Percentiles rank a stretch among this genome's conserved stretches.
phyloP scores from a whole-genome alignment of 2,797 vertebrate genomes.

The Anguilla megastoma region DNA sequence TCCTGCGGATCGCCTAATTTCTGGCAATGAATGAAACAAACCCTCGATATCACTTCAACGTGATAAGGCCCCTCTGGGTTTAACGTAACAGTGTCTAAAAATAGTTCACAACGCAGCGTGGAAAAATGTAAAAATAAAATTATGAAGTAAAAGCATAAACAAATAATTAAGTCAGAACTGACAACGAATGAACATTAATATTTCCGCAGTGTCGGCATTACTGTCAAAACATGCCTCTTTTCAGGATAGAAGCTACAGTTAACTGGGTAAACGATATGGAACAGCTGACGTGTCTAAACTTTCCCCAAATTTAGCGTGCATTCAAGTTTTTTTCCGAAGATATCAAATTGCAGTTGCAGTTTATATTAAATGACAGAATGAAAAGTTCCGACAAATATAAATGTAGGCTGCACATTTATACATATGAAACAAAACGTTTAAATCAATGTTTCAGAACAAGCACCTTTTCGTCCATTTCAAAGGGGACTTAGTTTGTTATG shows the following conservation, averaged over 20 bases:
- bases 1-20: neutral
- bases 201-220: conserved; percentile 31
- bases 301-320: conserved; percentile 46
- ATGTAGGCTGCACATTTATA: neutral
- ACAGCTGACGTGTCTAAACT: conserved; percentile 57
- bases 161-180: neutral
- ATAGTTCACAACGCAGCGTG: neutral
- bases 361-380: neutral
- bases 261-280: conserved; percentile 40
- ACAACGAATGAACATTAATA: neutral
- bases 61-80: neutral
- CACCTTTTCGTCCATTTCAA: neutral
- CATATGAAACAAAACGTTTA: neutral
- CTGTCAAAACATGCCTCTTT: conserved; percentile 53
- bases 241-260: conserved; percentile 56
- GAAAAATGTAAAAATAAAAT: conserved; percentile 10
- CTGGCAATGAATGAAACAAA: neutral
- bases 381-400: neutral
- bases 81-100: neutral
- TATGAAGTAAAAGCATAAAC: neutral
- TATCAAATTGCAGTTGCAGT: neutral
- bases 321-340: conserved; percentile 4
- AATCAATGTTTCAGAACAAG: neutral
- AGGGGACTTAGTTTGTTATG: neutral
- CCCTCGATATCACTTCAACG: neutral